Evolutionary conservation across 2,888 invertebrate species (phyloP).

Genomic region (Diarsia brunnea): DNA sequence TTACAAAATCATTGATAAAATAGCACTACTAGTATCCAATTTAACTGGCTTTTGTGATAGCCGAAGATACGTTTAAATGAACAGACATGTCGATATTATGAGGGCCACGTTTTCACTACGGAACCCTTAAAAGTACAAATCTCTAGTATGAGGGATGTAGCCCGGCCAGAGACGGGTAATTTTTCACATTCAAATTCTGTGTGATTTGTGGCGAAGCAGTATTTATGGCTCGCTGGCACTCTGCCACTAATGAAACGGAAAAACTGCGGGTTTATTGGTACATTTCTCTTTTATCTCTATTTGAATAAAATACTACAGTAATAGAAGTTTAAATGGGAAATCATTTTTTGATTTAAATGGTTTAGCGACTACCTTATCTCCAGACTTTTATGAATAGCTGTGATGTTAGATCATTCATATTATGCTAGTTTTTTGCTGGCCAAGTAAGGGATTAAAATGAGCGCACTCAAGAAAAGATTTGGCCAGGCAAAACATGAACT

Average conservation of each 20-base stretch:
- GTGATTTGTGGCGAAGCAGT: conserved; percentile 62
- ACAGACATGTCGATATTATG: neutral
- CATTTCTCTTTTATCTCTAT: conserved; percentile 32
- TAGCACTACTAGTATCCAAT: neutral
- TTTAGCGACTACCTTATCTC: neutral
- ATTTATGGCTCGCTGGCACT: conserved; percentile 54
- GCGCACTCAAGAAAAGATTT: neutral
- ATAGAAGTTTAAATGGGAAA: conserved; percentile 17
- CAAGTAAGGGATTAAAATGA: neutral
- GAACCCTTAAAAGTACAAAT: conserved; percentile 8
- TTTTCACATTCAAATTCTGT: conserved; percentile 62
- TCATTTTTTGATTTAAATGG: neutral
- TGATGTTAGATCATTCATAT: neutral
- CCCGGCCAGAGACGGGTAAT: conserved; percentile 40
- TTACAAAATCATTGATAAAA: neutral
- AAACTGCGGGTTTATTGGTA: conserved; percentile 50
- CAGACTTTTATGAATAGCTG: neutral
- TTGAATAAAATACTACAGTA: conserved; percentile 13
- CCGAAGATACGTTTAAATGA: neutral
- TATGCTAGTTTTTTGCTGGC: neutral
- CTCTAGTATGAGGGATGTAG: conserved; percentile 37
- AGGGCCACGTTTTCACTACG: neutral
- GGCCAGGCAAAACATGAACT: neutral
- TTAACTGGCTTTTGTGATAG: neutral
- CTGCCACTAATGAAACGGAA: conserved; percentile 57